Conservation (phyloP, 23 tunicate genomes). For the Ascidia mentula region DNA sequence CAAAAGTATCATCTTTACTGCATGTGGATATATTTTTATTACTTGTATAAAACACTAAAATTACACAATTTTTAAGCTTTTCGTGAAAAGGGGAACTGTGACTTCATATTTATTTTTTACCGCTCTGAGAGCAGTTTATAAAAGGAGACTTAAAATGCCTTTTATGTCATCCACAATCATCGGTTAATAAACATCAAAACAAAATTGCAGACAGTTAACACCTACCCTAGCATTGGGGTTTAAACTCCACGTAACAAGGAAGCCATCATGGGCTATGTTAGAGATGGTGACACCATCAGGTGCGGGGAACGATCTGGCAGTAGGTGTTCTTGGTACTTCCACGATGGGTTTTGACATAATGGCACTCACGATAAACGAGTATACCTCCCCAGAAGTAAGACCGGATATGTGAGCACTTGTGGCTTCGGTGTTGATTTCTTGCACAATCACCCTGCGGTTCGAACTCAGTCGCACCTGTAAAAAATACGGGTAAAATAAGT, state of each 20-base stretch:
- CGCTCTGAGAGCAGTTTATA: no score
- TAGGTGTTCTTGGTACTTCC: neutral
- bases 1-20: no score
- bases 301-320: neutral
- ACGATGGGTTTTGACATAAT: neutral
- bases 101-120: no score
- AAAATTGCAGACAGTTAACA: neutral
- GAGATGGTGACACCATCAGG: slow-evolving; percentile 10
- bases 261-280: neutral
- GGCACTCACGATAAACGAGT: slow-evolving; percentile 16
- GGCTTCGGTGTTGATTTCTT: neutral
- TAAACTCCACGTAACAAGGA: slow-evolving; percentile 22
- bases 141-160: no score
- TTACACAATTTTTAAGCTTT: no score
- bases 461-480: neutral
- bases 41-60: no score
- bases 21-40: no score
- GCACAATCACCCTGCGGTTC: neutral
- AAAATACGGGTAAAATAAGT: neutral
- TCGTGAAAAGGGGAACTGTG: no score
- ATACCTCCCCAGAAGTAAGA: slow-evolving; percentile 11
- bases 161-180: no score
- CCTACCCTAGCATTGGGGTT: slow-evolving; percentile 20
- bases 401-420: neutral
- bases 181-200: neutral